These are phyloP conservation scores for Synergus gifuensis DNA, from an alignment of 2,888 invertebrate genomes.

Conservation along the genomic window DNA sequence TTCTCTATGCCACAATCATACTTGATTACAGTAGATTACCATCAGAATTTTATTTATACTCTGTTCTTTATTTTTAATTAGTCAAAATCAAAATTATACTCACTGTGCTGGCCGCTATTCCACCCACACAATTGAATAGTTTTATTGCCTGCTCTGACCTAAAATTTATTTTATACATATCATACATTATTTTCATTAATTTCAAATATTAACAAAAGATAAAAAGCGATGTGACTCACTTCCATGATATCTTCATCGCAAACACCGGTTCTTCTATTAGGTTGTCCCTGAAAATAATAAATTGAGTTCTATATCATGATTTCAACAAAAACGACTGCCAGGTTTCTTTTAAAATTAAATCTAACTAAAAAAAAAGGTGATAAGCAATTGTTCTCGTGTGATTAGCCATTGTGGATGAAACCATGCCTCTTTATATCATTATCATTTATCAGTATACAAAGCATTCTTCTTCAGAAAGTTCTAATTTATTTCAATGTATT, in stretches of 20 bases:
- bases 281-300: conserved; percentile 84
- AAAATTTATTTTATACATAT: conserved; percentile 44
- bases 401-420: neutral
- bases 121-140: conserved; percentile 86
- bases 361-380: neutral
- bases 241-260: conserved; percentile 86
- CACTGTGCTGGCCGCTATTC: conserved; percentile 91
- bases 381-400: conserved; percentile 17
- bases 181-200: too few relatives aligned
- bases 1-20: neutral
- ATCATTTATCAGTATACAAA: neutral
- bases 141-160: conserved; percentile 68
- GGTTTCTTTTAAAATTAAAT: neutral
- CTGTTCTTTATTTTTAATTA: neutral
- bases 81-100: conserved; percentile 71
- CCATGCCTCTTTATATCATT: neutral
- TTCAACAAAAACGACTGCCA: too few relatives aligned
- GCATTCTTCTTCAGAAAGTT: neutral
- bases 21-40: neutral
- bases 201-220: too few relatives aligned
- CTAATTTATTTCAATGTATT: neutral
- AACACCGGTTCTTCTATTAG: conserved; percentile 87
- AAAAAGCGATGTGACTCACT: conserved; percentile 48
- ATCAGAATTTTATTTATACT: neutral
- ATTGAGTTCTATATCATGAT: neutral